Percentiles rank a stretch among this genome's conserved stretches.
phyloP scores from a whole-genome alignment of 1,140 invertebrate species.

The Pseudachorutes palmiensis region DNA sequence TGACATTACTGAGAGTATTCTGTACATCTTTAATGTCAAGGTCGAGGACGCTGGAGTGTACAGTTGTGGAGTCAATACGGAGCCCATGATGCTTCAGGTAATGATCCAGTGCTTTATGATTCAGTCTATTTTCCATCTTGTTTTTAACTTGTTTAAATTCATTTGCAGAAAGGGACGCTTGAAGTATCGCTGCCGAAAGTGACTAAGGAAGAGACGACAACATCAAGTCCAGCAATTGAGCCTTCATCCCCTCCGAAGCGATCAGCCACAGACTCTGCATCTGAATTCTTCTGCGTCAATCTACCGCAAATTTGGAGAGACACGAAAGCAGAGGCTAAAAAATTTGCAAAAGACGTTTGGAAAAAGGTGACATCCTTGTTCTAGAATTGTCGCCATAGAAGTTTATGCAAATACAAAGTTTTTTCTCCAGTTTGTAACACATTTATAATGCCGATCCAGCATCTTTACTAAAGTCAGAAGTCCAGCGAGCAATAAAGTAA shows the following conservation, averaged over 20 bases:
- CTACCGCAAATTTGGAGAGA: slow-evolving; percentile 14
- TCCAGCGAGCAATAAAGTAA: no score
- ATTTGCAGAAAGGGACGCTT: slow-evolving; percentile 20
- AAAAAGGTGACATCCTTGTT: neutral
- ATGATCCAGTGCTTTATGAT: no score
- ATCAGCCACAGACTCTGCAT: neutral
- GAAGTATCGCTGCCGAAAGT: slow-evolving; percentile 8
- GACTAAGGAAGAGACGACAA: neutral
- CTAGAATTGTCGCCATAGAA: no score
- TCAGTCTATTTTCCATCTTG: neutral
- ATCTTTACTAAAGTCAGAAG: no score
- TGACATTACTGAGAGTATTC: slow-evolving; percentile 20
- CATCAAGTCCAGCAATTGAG: no score
- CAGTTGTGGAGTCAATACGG: slow-evolving; percentile 15
- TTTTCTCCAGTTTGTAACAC: no score
- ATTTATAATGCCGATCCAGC: no score
- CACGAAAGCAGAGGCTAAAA: slow-evolving; percentile 12
- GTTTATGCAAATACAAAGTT: no score
- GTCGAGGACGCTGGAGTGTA: slow-evolving; percentile 18
- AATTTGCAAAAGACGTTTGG: neutral
- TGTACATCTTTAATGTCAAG: slow-evolving; percentile 21
- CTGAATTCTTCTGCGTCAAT: slow-evolving; percentile 17
- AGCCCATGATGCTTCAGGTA: slow-evolving; percentile 18
- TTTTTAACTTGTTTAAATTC: neutral
- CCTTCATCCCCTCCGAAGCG: neutral